Conservation (phyloP, 2,888 invertebrate genomes). For the Ariolimax columbianus region DNA sequence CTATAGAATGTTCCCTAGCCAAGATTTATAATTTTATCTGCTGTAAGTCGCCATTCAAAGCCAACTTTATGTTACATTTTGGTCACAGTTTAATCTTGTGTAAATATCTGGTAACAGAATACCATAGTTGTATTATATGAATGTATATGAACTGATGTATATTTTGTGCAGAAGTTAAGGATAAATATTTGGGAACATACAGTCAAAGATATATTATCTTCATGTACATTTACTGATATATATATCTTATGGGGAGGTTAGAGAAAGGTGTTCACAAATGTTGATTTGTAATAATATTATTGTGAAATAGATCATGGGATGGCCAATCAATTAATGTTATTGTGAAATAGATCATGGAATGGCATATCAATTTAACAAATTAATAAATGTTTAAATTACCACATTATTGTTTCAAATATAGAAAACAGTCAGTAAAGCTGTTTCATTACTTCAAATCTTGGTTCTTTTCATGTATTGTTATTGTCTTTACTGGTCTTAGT, state of each 20-base stretch:
- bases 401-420: too few species aligned
- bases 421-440: too few species aligned
- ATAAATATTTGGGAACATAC: background rate
- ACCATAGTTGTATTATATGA: background rate
- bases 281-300: background rate
- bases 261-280: background rate
- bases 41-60: background rate
- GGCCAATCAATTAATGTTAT: too few species aligned
- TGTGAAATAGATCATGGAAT: too few species aligned
- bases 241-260: background rate
- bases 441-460: too few species aligned
- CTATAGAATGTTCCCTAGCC: too few species aligned
- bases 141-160: background rate
- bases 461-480: too few species aligned
- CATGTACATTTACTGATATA: background rate
- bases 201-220: background rate
- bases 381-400: too few species aligned
- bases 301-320: too few species aligned
- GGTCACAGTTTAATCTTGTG: background rate
- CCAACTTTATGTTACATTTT: background rate
- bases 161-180: too few species aligned
- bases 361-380: too few species aligned
- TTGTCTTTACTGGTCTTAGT: too few species aligned
- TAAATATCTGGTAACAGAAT: background rate
- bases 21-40: background rate